Evolutionary conservation across 2,888 invertebrate species (phyloP), one percentile per base, ranked within the genome.

Genomic region (Crossocerus cetratus): DNA sequence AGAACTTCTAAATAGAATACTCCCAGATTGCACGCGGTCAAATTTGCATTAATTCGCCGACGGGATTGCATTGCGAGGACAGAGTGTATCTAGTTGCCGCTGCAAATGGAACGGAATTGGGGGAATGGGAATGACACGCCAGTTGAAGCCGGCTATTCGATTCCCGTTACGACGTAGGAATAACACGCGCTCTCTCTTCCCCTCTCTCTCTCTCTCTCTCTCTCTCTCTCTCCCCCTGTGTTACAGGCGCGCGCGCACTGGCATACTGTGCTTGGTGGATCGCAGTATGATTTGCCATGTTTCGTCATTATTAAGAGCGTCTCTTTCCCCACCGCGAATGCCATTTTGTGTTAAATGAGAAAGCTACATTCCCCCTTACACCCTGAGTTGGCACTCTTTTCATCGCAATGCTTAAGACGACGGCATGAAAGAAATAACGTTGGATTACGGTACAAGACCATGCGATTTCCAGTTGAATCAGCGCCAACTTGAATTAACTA

Each of bases 151-250:
- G 32, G 65, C 79, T 69, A 81, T 81, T 77, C 74, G 72, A 71
- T 81, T 81, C 78, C 81, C 81, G 81, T 81, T 81, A 81, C 53
- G n/a, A 32, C 53, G 69, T 71, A 81, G 74, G 79, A 81, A 81
- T 79, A 77, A 81, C 74, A 72, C 70, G 70, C 61, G 32, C 32
- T 32, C 32, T 32, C 0, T 32, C 32, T 32, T 2, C 2, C 32
- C 11, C 8, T 5, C 32, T 32, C 0, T 32, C 3, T 32, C 32
- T 32, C 23, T 32, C 23, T 8, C 23, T 32, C 23, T 32, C 23
- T 32, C 23, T 32, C 23, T 2, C 23, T 3, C 23, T 3, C 23
- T 32, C 3, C 0, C 32, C 32, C n/a, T n/a, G n/a, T n/a, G n/a
- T n/a, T n/a, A n/a, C n/a, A n/a, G n/a, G n/a, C n/a, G n/a, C n/a